Evolutionary conservation across 2,113 vertebrate genomes (phyloP).

Genomic region (Myxocyprinus asiaticus): DNA sequence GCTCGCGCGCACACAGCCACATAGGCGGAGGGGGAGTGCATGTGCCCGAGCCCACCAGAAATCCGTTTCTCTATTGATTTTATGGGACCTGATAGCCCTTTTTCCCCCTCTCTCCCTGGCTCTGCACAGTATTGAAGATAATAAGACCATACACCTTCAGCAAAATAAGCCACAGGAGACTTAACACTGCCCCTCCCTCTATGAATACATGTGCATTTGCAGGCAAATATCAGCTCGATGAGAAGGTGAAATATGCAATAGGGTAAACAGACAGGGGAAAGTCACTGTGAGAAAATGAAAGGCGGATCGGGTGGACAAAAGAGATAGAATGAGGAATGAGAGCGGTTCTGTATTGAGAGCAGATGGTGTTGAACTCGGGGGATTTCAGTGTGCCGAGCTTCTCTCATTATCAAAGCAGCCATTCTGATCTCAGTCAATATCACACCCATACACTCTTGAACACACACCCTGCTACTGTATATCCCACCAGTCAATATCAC

Average conservation of each 20-base stretch:
- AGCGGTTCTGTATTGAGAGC: conserved; percentile 48
- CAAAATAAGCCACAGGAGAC: conserved; percentile 19
- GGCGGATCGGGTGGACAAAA: conserved; percentile 33
- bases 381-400: conserved; percentile 52
- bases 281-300: conserved; percentile 17
- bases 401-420: conserved; percentile 54
- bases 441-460: not conserved
- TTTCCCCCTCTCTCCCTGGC: not conserved
- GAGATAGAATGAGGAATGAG: conserved; percentile 28
- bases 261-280: conserved; percentile 11
- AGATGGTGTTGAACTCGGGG: conserved; percentile 56
- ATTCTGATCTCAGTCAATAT: conserved; percentile 52
- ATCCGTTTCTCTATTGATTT: conserved; percentile 33
- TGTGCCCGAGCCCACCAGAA: conserved; percentile 15
- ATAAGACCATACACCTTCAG: conserved; percentile 5
- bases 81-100: conserved; percentile 28
- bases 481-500: conserved; percentile 26
- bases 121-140: conserved; percentile 2
- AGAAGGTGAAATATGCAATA: conserved; percentile 31
- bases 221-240: not conserved
- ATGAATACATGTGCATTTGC: conserved; percentile 7
- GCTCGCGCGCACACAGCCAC: not conserved
- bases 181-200: not conserved
- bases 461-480: conserved; percentile 19
- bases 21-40: not conserved